A percentile compares a stretch with the other conserved stretches of the same genome.
Evolutionary conservation across 2,113 vertebrate species (phyloP).

Genomic region (Ploceus nigricollis): DNA sequence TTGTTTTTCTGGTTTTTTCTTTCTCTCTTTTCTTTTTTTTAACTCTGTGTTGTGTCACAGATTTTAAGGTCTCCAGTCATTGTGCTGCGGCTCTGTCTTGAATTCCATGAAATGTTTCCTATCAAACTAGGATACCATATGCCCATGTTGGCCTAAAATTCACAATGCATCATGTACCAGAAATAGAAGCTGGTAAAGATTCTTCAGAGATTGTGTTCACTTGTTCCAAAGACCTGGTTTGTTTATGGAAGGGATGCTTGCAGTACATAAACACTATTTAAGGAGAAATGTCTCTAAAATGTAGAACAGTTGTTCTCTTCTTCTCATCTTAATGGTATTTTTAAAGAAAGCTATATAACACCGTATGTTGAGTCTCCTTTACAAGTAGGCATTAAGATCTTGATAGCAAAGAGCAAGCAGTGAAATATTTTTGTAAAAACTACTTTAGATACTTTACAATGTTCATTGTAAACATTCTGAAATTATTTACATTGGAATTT

Average conservation of each 20-base stretch:
- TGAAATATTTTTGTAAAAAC: neutral
- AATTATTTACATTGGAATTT: neutral
- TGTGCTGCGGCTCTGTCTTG: conserved; percentile 2
- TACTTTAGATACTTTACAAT: neutral
- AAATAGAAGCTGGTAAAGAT: conserved; percentile 67
- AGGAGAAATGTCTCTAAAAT: conserved; percentile 57
- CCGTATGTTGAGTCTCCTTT: neutral
- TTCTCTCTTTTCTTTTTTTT: neutral
- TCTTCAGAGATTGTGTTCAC: conserved; percentile 64
- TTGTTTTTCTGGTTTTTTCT: neutral
- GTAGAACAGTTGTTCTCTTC: conserved; percentile 35
- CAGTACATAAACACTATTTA: conserved; percentile 63
- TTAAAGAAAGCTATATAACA: neutral
- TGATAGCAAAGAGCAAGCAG: neutral
- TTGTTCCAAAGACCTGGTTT: conserved; percentile 65
- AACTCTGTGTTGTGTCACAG: neutral
- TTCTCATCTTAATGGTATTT: conserved; percentile 40
- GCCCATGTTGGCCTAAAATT: conserved; percentile 54
- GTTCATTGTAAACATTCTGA: neutral
- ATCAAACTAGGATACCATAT: conserved; percentile 57
- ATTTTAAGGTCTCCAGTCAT: neutral
- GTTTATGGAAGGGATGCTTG: conserved; percentile 62
- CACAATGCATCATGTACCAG: conserved; percentile 41
- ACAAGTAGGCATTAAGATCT: neutral
- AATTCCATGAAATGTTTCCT: conserved; percentile 56